Percentiles rank a stretch among this genome's conserved stretches.
phyloP scores from a whole-genome alignment of 1,140 invertebrate genomes.

The Rhagoletis pomonella region DNA sequence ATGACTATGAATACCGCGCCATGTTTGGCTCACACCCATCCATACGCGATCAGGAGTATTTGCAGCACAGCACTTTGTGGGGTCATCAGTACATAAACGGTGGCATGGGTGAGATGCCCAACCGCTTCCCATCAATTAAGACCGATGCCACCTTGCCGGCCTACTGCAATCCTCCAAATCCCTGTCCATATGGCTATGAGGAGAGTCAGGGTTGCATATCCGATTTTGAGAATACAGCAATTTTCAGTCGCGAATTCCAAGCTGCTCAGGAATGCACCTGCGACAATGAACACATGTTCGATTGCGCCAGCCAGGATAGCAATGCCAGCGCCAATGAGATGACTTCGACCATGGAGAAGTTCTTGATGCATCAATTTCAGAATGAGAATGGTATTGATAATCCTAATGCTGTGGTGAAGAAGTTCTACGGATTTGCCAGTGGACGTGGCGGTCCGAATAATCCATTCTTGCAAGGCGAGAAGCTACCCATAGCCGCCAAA shows the following conservation, averaged over 20 bases:
- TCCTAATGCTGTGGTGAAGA: slow-evolving; percentile 87
- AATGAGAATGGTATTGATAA: slow-evolving; percentile 75
- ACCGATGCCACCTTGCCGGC: slow-evolving; percentile 94
- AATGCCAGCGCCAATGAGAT: slow-evolving; percentile 68
- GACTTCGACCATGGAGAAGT: slow-evolving; percentile 74
- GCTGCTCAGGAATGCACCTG: slow-evolving; percentile 96
- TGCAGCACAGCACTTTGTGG: slow-evolving; percentile 91
- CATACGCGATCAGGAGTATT: slow-evolving; percentile 91
- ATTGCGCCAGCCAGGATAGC: slow-evolving; percentile 81
- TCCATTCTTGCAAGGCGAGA: slow-evolving; percentile 87
- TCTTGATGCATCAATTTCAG: slow-evolving; percentile 76
- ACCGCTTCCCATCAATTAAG: slow-evolving; percentile 85
- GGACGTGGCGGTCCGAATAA: slow-evolving; percentile 75
- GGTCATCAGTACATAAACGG: slow-evolving; percentile 87
- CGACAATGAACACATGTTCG: slow-evolving; percentile 98
- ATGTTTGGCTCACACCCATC: slow-evolving; percentile 79
- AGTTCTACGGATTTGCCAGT: slow-evolving; percentile 77
- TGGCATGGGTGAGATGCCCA: slow-evolving; percentile 82
- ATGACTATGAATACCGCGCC: slow-evolving; percentile 76
- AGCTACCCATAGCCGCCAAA: slow-evolving; percentile 90
- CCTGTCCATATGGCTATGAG: slow-evolving; percentile 92
- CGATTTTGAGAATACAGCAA: slow-evolving; percentile 96
- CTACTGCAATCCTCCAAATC: slow-evolving; percentile 99
- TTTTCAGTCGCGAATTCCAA: slow-evolving; percentile 96
- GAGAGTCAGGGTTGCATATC: slow-evolving; percentile 91